phyloP scores from a whole-genome alignment of 35 echinoderm and acorn worm genomes.

The Diadema setosum region DNA sequence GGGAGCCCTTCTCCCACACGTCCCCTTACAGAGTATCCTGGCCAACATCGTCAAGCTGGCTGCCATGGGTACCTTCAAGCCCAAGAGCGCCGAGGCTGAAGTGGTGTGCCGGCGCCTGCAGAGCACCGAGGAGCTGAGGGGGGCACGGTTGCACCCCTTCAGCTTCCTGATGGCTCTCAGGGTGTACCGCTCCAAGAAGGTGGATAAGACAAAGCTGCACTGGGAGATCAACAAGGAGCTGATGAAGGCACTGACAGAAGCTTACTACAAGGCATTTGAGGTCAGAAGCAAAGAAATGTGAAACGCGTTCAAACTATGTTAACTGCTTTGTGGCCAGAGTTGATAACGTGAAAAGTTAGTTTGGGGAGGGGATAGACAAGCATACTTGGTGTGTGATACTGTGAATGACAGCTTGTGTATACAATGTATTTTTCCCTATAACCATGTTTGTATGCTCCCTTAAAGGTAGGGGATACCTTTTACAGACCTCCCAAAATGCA shows the following conservation, averaged over 20 bases:
- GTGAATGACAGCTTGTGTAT: no score
- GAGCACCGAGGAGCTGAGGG: slow-evolving; percentile 20
- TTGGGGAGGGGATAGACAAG: background rate
- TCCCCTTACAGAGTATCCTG: slow-evolving; percentile 75
- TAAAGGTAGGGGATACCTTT: no score
- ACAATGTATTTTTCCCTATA: no score
- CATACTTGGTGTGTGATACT: background rate
- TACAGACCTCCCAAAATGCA: no score
- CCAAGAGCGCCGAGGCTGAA: background rate
- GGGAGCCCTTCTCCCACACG: slow-evolving; percentile 57
- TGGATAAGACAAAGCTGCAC: slow-evolving; percentile 63
- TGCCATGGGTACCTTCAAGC: slow-evolving; percentile 37
- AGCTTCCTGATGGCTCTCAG: slow-evolving; percentile 55
- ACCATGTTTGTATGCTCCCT: no score
- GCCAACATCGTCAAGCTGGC: slow-evolving; percentile 68
- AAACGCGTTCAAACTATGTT: no score
- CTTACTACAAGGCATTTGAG: slow-evolving; percentile 86
- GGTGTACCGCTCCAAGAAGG: slow-evolving; percentile 65
- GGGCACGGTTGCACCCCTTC: slow-evolving; percentile 74
- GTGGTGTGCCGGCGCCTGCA: slow-evolving; percentile 63
- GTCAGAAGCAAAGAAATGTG: no score
- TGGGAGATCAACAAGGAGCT: slow-evolving; percentile 65
- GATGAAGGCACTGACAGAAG: slow-evolving; percentile 54
- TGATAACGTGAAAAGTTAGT: no score
- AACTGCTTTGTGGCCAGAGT: no score